These are phyloP conservation scores for Rhincodon typus DNA, from an alignment of 2,797 vertebrate genomes.

Conservation along the genomic window DNA sequence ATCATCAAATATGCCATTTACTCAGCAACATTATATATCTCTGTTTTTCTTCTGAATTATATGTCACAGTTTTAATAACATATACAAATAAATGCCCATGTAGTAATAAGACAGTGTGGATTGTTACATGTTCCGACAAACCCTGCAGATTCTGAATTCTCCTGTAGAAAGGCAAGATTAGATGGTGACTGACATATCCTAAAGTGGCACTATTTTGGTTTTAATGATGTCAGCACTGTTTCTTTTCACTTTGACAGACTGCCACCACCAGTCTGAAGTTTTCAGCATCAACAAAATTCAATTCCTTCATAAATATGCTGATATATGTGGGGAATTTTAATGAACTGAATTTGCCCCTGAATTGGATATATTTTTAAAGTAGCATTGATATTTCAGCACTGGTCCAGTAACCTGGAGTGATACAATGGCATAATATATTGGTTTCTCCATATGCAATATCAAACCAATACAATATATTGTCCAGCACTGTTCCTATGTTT, in stretches of 20 bases:
- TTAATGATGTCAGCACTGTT: not conserved
- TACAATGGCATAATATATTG: not conserved
- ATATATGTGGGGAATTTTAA: not conserved
- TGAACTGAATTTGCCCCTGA: not conserved
- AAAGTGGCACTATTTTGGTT: not conserved
- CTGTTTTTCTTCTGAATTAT: not conserved
- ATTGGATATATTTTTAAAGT: not conserved
- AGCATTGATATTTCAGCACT: not conserved
- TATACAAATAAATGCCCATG: conserved; percentile 31
- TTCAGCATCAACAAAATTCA: not conserved
- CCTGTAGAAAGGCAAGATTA: not conserved
- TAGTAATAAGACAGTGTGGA: not conserved
- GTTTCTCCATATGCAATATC: not conserved
- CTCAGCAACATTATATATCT: not conserved
- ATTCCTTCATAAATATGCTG: not conserved
- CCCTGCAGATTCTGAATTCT: not conserved
- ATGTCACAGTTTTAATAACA: conserved; percentile 17
- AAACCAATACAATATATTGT: no score
- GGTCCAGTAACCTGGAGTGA: not conserved
- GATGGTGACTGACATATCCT: not conserved
- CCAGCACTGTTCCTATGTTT: not conserved
- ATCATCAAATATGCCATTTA: conserved; percentile 28
- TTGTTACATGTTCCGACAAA: not conserved
- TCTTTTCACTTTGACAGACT: not conserved
- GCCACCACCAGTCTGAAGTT: not conserved